Conservation (phyloP, 1,140 invertebrate species). For the Palaemon carinicauda region DNA sequence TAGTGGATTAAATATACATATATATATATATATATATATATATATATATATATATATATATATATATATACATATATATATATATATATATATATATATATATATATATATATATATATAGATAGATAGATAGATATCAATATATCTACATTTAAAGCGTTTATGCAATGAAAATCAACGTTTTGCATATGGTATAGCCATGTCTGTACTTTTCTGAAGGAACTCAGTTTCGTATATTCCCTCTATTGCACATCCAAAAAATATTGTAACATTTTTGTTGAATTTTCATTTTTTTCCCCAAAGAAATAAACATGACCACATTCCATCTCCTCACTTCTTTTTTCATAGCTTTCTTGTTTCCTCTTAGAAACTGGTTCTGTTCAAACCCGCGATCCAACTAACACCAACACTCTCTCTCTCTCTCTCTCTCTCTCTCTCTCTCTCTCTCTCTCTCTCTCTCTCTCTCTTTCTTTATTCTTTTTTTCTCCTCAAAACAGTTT, state of each 20-base stretch:
- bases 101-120: neutral
- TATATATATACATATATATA: no score
- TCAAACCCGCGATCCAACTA: neutral
- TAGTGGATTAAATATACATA: neutral
- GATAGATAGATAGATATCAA: neutral
- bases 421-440: neutral
- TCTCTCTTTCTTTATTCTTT: neutral
- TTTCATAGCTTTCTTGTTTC: no score
- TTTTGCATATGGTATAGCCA: no score
- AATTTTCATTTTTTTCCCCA: no score
- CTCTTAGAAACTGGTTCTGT: neutral
- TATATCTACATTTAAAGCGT: neutral
- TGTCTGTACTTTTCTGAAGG: no score
- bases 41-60: no score
- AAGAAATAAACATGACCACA: no score
- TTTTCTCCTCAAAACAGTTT: neutral
- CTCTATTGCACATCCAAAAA: no score
- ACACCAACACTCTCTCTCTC: neutral
- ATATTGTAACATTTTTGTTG: no score
- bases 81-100: neutral
- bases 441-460: neutral
- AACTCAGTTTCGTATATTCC: no score
- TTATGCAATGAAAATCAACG: no score
- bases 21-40: neutral
- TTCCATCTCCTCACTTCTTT: no score